phyloP scores from a whole-genome alignment of 2,888 invertebrate genomes.

The Aphidoletes aphidimyza region DNA sequence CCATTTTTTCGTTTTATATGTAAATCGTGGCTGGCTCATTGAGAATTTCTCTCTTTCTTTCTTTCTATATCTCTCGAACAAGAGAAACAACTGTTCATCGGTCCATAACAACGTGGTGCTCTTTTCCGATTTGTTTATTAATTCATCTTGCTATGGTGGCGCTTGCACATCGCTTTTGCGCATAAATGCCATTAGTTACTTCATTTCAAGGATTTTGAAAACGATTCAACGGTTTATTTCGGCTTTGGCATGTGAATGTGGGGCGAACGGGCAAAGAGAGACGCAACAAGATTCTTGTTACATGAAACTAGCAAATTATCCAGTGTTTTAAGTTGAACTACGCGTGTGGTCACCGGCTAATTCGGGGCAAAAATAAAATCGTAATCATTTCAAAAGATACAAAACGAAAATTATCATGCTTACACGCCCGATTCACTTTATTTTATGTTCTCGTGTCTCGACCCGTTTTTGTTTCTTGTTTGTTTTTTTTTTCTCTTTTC shows the following conservation, averaged over 20 bases:
- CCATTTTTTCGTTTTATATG: constrained; percentile 44
- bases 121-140: neutral
- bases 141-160: constrained; percentile 44
- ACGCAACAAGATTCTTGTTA: neutral
- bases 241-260: no score
- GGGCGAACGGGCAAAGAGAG: neutral
- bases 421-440: constrained; percentile 47
- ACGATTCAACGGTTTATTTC: no score
- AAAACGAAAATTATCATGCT: constrained; percentile 49
- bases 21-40: constrained; percentile 2
- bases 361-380: constrained; percentile 8
- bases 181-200: constrained; percentile 21
- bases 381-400: constrained; percentile 48
- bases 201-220: neutral
- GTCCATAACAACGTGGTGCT: neutral
- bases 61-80: no score
- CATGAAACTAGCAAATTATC: constrained; percentile 1
- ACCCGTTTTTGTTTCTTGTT: neutral
- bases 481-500: neutral
- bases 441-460: no score
- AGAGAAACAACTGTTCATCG: no score
- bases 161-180: constrained; percentile 44
- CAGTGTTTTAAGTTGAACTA: neutral
- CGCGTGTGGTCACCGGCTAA: constrained; percentile 29
- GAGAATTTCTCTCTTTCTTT: neutral